Base-by-base conservation (phyloP, 2,888 invertebrate species). In the Spatulosminthurus flaviceps region DNA sequence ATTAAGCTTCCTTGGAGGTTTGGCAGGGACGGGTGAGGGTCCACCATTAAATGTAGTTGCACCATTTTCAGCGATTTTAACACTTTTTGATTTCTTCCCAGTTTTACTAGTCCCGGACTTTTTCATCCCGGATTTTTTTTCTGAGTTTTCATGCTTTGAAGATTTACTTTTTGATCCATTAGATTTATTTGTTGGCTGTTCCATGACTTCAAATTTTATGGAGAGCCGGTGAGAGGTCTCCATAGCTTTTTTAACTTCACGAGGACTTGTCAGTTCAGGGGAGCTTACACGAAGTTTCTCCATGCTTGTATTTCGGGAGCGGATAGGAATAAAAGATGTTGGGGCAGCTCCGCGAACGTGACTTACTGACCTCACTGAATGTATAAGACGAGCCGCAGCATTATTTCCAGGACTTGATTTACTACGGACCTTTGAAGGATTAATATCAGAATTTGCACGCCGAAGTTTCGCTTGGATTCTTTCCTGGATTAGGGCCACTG, bases 191-290 rank as follows among this genome's bases (percentile, higher is more conserved):
- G n/a, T 22, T 22, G 83, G 77, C 19, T 24, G 42, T 81, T 83
- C 83, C 19, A 80, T 80, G 29, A 84, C 84, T 76, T 84, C 84
- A 41, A 83, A 73, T 75, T 83, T 84, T 66, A 84, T 82, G 67
- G 83, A 82, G 29, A 84, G 29, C 24, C 81, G 74, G 61, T 84
- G 84, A 11, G 82, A 80, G 29, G 78, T 81, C 77, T 83, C 82
- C 74, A 84, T 82, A 74, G 81, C 89, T 80, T 88, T 88, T 81
- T 90, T 90, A 0, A 91, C 91, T 86, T 91, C 91, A 29, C 89
- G 89, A 0, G 92, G 90, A 0, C 91, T 91, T 61, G 90, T 87
- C 4, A 92, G 86, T 78, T 90, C 90, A 0, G 91, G 90, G 42
- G 92, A 89, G 82, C 88, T 88, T 29, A 84, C 83, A 72, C 88